phyloP scores from a whole-genome alignment of 2,888 invertebrate genomes.

The Metellina segmentata region DNA sequence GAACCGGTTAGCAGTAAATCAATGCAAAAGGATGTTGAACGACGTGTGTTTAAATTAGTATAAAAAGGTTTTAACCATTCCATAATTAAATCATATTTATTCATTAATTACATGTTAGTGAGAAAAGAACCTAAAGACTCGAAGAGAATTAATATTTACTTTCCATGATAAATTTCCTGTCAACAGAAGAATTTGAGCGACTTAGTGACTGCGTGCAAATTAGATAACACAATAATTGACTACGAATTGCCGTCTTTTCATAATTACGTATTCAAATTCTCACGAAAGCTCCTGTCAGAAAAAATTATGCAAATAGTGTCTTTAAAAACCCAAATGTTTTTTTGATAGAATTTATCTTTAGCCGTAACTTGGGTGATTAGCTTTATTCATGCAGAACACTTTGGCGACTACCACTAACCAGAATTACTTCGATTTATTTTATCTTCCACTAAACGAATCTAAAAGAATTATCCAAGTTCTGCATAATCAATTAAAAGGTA shows the following conservation, averaged over 20 bases:
- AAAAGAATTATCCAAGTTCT: too few species aligned
- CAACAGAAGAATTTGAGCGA: background rate
- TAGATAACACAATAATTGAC: background rate
- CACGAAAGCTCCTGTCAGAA: background rate
- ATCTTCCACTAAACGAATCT: too few species aligned
- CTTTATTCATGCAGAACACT: too few species aligned
- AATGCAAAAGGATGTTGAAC: background rate
- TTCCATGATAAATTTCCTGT: background rate
- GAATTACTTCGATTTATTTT: too few species aligned
- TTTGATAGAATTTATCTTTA: too few species aligned
- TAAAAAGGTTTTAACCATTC: background rate
- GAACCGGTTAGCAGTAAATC: background rate
- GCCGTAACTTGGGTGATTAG: too few species aligned
- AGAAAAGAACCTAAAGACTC: background rate
- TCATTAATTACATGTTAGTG: background rate
- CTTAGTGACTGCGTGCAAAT: background rate
- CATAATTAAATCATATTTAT: background rate
- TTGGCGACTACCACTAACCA: too few species aligned
- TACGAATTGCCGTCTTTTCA: background rate
- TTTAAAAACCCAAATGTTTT: background rate
- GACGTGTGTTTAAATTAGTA: background rate
- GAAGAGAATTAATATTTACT: background rate
- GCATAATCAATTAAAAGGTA: too few species aligned
- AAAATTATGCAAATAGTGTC: background rate
- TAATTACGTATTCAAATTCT: background rate